Conservation (phyloP, 53 echinoderm and acorn worm genomes). For the Luidia sarsii region DNA sequence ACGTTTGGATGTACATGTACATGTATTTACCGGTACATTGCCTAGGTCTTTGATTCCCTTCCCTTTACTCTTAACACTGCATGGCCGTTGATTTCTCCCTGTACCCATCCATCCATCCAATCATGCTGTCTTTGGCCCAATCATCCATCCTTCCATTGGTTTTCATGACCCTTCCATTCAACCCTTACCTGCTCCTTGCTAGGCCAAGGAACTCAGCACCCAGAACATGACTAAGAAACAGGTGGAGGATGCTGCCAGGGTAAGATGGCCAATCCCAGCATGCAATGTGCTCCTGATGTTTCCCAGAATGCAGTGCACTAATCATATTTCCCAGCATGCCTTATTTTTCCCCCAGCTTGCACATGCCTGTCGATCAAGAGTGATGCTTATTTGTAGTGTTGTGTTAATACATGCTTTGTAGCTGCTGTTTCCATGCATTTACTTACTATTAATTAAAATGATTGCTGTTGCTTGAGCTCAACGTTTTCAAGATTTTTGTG, state of each 20-base stretch:
- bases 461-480: too few species aligned
- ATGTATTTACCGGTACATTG: too few species aligned
- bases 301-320: too few species aligned
- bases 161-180: neutral
- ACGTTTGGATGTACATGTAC: too few species aligned
- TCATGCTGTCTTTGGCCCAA: neutral
- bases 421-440: neutral
- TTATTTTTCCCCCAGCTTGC: neutral
- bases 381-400: slow-evolving; percentile 3
- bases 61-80: slow-evolving; percentile 20
- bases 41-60: slow-evolving; percentile 12
- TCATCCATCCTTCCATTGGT: too few species aligned
- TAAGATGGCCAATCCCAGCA: slow-evolving; percentile 59
- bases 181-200: neutral
- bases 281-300: neutral
- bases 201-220: slow-evolving; percentile 64
- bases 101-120: neutral
- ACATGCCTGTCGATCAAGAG: too few species aligned
- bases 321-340: slow-evolving; percentile 12
- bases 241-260: slow-evolving; percentile 79
- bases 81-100: slow-evolving; percentile 10
- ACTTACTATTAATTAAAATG: neutral
- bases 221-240: slow-evolving; percentile 92
- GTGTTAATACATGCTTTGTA: neutral
- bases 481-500: too few species aligned